Conservation (phyloP, 92 coral and sea anemone species). For the Virgularia gustaviana region DNA sequence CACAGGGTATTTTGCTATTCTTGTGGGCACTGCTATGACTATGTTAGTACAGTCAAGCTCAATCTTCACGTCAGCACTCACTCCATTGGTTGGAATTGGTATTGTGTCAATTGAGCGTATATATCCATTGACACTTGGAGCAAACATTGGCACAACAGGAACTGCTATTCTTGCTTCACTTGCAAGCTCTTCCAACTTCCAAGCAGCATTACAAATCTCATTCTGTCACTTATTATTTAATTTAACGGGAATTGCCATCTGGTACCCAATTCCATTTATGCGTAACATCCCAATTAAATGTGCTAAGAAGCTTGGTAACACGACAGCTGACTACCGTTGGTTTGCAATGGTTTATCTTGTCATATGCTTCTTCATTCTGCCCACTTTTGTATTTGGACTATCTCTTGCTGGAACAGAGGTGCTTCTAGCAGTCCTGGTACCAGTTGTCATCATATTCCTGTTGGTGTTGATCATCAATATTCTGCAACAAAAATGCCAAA, state of each 20-base stretch:
- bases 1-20: slow-evolving; percentile 89
- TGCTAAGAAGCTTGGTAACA: slow-evolving; percentile 94
- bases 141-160: slow-evolving; percentile 97
- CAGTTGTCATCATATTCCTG: slow-evolving; percentile 61
- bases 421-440: slow-evolving; percentile 81
- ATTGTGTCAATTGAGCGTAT: slow-evolving; percentile 85
- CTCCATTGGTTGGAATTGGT: slow-evolving; percentile 97
- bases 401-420: slow-evolving; percentile 91
- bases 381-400: slow-evolving; percentile 81
- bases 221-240: slow-evolving; percentile 94
- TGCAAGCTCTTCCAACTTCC: slow-evolving; percentile 65
- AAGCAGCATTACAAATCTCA: slow-evolving; percentile 85
- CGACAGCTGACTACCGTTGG: slow-evolving; percentile 91
- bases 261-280: slow-evolving; percentile 91
- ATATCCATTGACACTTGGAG: slow-evolving; percentile 90
- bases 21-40: slow-evolving; percentile 93
- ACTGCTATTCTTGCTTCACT: slow-evolving; percentile 96
- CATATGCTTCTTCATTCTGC: slow-evolving; percentile 85
- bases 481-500: slow-evolving; percentile 73
- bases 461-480: slow-evolving; percentile 64
- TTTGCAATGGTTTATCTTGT: slow-evolving; percentile 89
- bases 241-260: slow-evolving; percentile 78
- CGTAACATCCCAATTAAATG: slow-evolving; percentile 86
- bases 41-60: slow-evolving; percentile 97
- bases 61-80: slow-evolving; percentile 94